These are phyloP conservation scores for Phyllostomus discolor DNA, from an alignment of 2,113 vertebrate genomes.

Conservation along the genomic window DNA sequence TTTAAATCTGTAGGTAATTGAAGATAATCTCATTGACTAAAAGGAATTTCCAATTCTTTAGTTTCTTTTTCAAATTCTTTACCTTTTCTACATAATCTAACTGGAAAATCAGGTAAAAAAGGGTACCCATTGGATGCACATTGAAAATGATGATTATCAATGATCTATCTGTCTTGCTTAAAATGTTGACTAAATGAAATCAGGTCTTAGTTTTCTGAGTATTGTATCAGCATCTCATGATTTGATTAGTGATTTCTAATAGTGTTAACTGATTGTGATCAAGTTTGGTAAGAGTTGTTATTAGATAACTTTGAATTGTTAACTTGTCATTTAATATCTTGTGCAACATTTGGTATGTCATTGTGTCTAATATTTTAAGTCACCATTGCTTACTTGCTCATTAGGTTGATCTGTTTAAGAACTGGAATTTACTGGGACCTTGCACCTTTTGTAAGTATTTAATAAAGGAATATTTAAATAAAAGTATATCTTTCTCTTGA, in stretches of 20 bases:
- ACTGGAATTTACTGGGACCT: neutral
- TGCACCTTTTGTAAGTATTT: neutral
- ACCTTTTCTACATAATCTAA: neutral
- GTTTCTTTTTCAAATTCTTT: conserved; percentile 30
- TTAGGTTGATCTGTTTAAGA: conserved; percentile 13
- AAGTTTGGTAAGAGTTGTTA: conserved; percentile 22
- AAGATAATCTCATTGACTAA: neutral
- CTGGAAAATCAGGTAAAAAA: neutral
- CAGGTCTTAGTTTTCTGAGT: neutral
- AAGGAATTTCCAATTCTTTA: conserved; percentile 20
- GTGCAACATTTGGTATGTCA: neutral
- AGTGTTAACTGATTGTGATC: conserved; percentile 27
- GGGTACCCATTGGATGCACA: neutral
- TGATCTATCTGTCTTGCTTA: neutral
- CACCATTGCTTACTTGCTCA: neutral
- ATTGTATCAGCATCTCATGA: neutral
- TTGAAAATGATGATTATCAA: neutral
- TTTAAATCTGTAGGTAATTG: neutral
- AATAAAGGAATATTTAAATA: conserved; percentile 4
- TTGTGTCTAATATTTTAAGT: conserved; percentile 5
- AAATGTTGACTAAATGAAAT: conserved; percentile 23
- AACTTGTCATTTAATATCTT: neutral
- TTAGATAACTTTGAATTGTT: neutral
- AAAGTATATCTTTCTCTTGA: neutral
- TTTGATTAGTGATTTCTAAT: conserved; percentile 11